Conservation (phyloP, 2,888 invertebrate genomes). For the Acleris literana region DNA sequence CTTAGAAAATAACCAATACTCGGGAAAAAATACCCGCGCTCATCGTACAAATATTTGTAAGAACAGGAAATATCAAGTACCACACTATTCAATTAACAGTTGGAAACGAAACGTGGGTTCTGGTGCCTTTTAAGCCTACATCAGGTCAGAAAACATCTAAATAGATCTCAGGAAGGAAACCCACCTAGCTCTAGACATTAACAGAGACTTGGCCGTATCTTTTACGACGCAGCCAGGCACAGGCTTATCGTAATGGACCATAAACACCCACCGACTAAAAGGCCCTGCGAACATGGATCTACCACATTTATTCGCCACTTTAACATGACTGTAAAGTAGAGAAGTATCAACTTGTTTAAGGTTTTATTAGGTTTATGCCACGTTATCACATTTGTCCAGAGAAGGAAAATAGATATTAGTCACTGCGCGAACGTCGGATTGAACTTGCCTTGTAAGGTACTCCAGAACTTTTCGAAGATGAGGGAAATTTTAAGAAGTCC, state of each 20-base stretch:
- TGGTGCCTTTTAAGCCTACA: not conserved
- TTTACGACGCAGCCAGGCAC: not conserved
- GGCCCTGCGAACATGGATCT: slow-evolving; percentile 3
- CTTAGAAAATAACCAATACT: too few relatives aligned
- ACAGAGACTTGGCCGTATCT: not conserved
- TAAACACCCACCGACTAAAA: slow-evolving; percentile 33
- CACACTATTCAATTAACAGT: not conserved
- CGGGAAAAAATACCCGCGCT: too few relatives aligned
- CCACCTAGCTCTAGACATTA: not conserved
- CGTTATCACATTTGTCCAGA: too few relatives aligned
- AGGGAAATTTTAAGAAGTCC: too few relatives aligned
- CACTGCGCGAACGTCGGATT: too few relatives aligned
- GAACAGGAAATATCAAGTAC: too few relatives aligned
- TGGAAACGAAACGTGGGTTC: not conserved
- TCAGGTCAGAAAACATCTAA: slow-evolving; percentile 4
- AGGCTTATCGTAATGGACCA: slow-evolving; percentile 23
- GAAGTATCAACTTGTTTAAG: slow-evolving; percentile 7
- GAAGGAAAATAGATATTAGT: too few relatives aligned
- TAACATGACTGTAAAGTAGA: slow-evolving; percentile 13
- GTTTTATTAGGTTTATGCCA: not conserved
- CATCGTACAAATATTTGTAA: too few relatives aligned
- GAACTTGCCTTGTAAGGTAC: too few relatives aligned
- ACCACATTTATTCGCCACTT: slow-evolving; percentile 11
- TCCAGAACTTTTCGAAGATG: too few relatives aligned
- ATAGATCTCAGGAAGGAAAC: slow-evolving; percentile 1